phyloP scores from a whole-genome alignment of 2,888 invertebrate species.

The Catonia carolina region DNA sequence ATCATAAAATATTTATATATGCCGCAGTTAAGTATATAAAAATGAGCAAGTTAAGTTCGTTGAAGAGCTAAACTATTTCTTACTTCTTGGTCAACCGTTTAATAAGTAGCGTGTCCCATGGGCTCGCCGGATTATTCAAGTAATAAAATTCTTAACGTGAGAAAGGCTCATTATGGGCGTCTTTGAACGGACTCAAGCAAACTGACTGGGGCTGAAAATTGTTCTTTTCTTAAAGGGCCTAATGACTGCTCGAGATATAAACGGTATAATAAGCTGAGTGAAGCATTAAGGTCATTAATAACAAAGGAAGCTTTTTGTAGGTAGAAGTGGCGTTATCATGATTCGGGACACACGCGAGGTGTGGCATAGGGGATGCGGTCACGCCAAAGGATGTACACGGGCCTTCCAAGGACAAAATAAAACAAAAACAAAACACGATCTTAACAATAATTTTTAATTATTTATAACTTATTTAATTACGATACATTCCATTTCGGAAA shows the following conservation, averaged over 20 bases:
- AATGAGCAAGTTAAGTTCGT: too few relatives aligned
- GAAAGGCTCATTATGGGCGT: slow-evolving; percentile 8
- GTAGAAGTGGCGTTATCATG: slow-evolving; percentile 11
- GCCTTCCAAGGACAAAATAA: too few relatives aligned
- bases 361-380: slow-evolving; percentile 10
- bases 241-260: slow-evolving; percentile 13
- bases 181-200: slow-evolving; percentile 5
- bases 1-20: too few relatives aligned
- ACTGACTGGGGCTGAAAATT: slow-evolving; percentile 3
- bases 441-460: too few relatives aligned
- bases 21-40: too few relatives aligned
- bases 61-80: too few relatives aligned
- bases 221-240: slow-evolving; percentile 12
- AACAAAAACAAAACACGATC: too few relatives aligned
- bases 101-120: too few relatives aligned
- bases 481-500: too few relatives aligned
- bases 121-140: not conserved
- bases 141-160: slow-evolving; percentile 15
- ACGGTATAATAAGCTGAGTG: slow-evolving; percentile 9
- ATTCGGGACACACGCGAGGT: slow-evolving; percentile 6
- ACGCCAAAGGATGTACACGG: not conserved
- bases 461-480: too few relatives aligned
- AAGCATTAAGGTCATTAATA: slow-evolving; percentile 14
- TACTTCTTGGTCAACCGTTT: too few relatives aligned
- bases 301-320: slow-evolving; percentile 15